Evolutionary conservation across 2,113 vertebrate species (phyloP).

Genomic region (Lagopus leucura): DNA sequence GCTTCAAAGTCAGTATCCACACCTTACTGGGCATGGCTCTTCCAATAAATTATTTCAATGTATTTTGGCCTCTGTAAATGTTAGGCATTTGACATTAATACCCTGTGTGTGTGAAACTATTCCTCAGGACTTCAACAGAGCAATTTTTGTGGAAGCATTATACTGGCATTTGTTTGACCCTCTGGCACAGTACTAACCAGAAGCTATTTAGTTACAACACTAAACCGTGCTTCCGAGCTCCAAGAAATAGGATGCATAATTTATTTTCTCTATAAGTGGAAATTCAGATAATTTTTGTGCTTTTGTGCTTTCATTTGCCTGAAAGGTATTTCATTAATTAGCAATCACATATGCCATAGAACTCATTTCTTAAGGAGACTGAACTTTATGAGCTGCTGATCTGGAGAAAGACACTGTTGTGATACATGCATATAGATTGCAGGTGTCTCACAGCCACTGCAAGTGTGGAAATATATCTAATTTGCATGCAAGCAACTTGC

Average conservation of each 20-base stretch:
- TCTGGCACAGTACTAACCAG: neutral
- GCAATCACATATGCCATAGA: neutral
- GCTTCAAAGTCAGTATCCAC: neutral
- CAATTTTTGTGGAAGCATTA: neutral
- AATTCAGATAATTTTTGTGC: neutral
- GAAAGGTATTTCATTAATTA: constrained; percentile 53
- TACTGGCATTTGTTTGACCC: neutral
- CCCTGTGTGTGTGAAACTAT: neutral
- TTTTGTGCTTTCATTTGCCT: constrained; percentile 36
- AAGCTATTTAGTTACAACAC: neutral
- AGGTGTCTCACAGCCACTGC: neutral
- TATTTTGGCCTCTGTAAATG: neutral
- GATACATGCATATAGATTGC: constrained; percentile 6
- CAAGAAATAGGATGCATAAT: neutral
- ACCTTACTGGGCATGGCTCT: neutral
- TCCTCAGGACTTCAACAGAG: constrained; percentile 16
- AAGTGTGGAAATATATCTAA: neutral
- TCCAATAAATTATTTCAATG: constrained; percentile 14
- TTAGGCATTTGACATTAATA: neutral
- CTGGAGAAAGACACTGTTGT: constrained; percentile 39
- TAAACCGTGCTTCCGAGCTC: neutral
- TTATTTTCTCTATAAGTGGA: constrained; percentile 25
- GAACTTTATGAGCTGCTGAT: constrained; percentile 32
- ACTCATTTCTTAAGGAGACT: neutral
- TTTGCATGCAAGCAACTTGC: neutral